These are phyloP conservation scores for Notothenia rossii DNA, from an alignment of 2,113 vertebrate genomes.

Conservation along the genomic window DNA sequence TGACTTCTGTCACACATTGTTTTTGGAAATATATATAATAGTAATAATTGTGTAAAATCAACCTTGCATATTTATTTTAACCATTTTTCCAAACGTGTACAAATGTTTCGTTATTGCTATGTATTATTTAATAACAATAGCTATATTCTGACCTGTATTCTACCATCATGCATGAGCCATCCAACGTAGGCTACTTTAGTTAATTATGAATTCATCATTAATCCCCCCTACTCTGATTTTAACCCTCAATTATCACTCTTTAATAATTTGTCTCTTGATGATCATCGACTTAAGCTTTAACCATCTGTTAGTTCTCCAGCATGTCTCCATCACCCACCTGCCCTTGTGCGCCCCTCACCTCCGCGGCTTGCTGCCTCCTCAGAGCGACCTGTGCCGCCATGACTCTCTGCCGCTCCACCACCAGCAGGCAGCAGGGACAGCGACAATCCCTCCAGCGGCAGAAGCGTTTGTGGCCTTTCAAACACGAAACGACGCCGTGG, in stretches of 20 bases:
- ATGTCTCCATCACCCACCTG: conserved; percentile 47
- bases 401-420: conserved; percentile 87
- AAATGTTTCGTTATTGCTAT: background rate
- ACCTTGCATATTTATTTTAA: background rate
- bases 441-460: conserved; percentile 88
- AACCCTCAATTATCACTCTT: background rate
- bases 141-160: background rate
- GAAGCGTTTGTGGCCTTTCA: conserved; percentile 87
- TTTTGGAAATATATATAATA: background rate
- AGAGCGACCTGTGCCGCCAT: conserved; percentile 89
- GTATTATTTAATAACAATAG: background rate
- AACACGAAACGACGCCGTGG: conserved; percentile 86
- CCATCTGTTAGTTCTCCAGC: background rate
- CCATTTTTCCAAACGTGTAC: too few species aligned
- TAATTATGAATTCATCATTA: too few species aligned
- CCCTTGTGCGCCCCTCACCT: conserved; percentile 74
- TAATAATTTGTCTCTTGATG: background rate
- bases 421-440: conserved; percentile 86
- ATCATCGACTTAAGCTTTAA: background rate
- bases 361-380: conserved; percentile 84
- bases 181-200: too few species aligned
- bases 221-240: too few species aligned
- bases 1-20: background rate
- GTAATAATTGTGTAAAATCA: background rate
- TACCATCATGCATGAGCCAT: background rate